Evolutionary conservation across 1,140 invertebrate genomes (phyloP), one percentile per base, ranked within the genome.

Genomic region (Drosophila mojavensis): DNA sequence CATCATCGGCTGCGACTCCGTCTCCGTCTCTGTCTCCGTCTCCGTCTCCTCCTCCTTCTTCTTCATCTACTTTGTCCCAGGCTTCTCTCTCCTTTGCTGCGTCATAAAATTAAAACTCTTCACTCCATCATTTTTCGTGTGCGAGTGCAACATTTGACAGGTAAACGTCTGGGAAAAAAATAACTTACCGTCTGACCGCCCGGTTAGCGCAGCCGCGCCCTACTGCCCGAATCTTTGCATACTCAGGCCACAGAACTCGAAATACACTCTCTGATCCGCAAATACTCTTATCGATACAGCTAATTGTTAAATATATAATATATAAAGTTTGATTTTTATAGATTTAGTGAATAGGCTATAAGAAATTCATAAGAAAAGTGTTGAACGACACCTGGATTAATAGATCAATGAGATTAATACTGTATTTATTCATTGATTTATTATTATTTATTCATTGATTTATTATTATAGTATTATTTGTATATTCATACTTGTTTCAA

Each of bases 41-140:
- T n/a, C n/a, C 24, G 36, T 36, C 28, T 9, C n/a, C 24, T 26
- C 1, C 45, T 45, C 59, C 56, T 30, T 65, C 58, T 41, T 60
- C 10, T 51, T 51, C 51, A 50, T 28, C 50, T 17, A 30, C 61
- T 33, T 13, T 17, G 58, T 15, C 28, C 17, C 55, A 43, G 41
- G 54, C 20, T 54, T 63, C 59, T 63, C 17, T 45, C 55, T 48
- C 47, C 82, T 86, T 86, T 88, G 83, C 83, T 83, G 83, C 84
- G 83, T 88, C 83, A 88, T 88, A 88, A 83, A 88, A 88, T 83
- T 83, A 89, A 88, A 88, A 88, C 83, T 88, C 83, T 88, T 88
- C 83, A 88, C 83, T 88, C 84, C 83, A 88, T 88, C 84, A 88
- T 88, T 88, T 60, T 88, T 88, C 83, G 84, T 89, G 77, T 64